These are phyloP conservation scores for Scomber japonicus DNA, from an alignment of 2,113 vertebrate species.

Conservation along the genomic window DNA sequence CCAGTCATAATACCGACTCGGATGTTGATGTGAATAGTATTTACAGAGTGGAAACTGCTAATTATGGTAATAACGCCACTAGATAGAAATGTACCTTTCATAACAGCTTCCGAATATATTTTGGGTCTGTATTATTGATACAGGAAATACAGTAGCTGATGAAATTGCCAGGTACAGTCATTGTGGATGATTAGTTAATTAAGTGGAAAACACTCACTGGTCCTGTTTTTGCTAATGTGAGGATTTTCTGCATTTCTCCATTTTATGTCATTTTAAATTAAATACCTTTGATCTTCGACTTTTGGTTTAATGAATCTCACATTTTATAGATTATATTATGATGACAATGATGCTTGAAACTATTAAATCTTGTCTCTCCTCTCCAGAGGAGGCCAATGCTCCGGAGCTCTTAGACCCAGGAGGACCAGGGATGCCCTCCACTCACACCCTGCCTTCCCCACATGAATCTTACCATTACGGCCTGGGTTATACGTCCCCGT, in stretches of 20 bases:
- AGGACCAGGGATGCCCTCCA: constrained; percentile 85
- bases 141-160: background rate
- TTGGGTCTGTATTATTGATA: background rate
- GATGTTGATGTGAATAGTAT: too few relatives aligned
- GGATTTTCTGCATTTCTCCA: background rate
- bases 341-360: background rate
- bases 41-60: too few relatives aligned
- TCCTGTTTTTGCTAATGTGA: too few relatives aligned
- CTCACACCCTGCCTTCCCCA: constrained; percentile 93
- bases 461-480: constrained; percentile 98
- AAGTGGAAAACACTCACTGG: too few relatives aligned
- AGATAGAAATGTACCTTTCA: too few relatives aligned
- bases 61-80: too few relatives aligned
- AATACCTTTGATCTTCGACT: background rate
- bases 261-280: background rate
- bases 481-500: constrained; percentile 97
- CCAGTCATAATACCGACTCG: too few relatives aligned
- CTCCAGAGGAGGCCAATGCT: constrained; percentile 84
- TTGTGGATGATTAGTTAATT: background rate
- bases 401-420: constrained; percentile 90
- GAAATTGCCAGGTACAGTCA: background rate
- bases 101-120: background rate
- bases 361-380: constrained; percentile 15
- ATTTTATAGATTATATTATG: background rate
- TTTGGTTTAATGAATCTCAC: background rate